Conservation (phyloP, 1,140 invertebrate genomes). For the Ceratoteleas bidentatus region DNA sequence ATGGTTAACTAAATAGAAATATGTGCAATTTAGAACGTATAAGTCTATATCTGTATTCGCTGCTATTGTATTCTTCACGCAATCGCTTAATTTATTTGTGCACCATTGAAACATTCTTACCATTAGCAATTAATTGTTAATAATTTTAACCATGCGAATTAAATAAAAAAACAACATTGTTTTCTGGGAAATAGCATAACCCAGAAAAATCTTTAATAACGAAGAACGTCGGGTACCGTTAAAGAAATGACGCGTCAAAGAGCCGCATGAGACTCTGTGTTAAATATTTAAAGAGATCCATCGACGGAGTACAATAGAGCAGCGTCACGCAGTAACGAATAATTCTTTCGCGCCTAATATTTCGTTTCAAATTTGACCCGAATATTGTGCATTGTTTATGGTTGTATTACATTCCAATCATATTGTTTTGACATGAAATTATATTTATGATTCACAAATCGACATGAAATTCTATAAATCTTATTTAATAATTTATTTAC, state of each 20-base stretch:
- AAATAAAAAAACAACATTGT: slow-evolving; percentile 24
- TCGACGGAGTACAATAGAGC: slow-evolving; percentile 73
- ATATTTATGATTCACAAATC: slow-evolving; percentile 22
- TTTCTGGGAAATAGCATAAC: slow-evolving; percentile 63
- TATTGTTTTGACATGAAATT: neutral
- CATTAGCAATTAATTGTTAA: neutral
- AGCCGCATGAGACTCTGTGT: slow-evolving; percentile 66
- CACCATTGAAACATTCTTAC: neutral
- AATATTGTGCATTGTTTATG: slow-evolving; percentile 52
- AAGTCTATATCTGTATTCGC: no score
- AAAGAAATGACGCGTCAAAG: slow-evolving; percentile 70
- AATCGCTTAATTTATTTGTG: no score
- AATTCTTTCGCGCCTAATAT: slow-evolving; percentile 65
- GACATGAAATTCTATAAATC: no score
- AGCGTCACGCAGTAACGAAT: slow-evolving; percentile 59
- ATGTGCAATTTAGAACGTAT: no score
- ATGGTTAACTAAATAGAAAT: no score
- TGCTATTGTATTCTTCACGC: no score
- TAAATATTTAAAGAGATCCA: slow-evolving; percentile 80
- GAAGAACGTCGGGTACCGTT: slow-evolving; percentile 71
- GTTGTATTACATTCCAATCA: slow-evolving; percentile 33
- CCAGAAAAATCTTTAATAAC: slow-evolving; percentile 69
- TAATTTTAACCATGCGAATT: slow-evolving; percentile 12
- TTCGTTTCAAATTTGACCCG: slow-evolving; percentile 66
- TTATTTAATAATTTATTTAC: no score